Base-by-base conservation (phyloP, 2,888 invertebrate species). In the Drosophila sordidapex region DNA sequence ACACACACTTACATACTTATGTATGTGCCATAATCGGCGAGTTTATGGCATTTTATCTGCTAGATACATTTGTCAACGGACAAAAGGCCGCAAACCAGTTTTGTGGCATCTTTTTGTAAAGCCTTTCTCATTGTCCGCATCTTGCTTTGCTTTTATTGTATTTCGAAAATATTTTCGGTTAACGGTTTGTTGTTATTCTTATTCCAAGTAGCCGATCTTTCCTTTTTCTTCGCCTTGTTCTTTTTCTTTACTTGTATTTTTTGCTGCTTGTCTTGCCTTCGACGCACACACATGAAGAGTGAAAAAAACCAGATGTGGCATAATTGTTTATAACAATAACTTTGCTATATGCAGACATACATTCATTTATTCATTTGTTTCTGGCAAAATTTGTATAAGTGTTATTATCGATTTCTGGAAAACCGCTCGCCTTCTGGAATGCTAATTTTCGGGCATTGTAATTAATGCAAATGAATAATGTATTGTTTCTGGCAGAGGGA, bases 291-390 rank as follows among this genome's bases (percentile, higher is more conserved):
- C 15, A 27, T 8, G 2, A 29, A 35, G 15, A 15, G 6, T 2
- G 38, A 54, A 13, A 15, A 18, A 48, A 54, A 36, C 70, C 82
- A 86, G 82, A 82, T 83, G 87, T 71, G 79, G 61, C 59, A 57
- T 67, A 83, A 86, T 86, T 86, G 89, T 88, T 86, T 86, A 86
- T 85, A 76, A 69, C 79, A 82, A 82, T 68, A 71, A 62, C 35
- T 73, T 61, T 60, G 35, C n/a, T 31, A 35, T 48, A 67, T 29
- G 56, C 43, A 43, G 40, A 62, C n/a, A 35, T 3, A 51, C 49
- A 53, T 49, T 36, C 49, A 69, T 57, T 66, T 49, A 25, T 46
- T 8, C 46, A 40, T 18, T 35, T 54, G 31, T 33, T 56, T 15
- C 49, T 36, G 49, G 53, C 33, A 49, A 65, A 49, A 61, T 48